Evolutionary conservation across 2,113 vertebrate species (phyloP), one percentile per base, ranked within the genome.

Genomic region (Lipotes vexillifer): DNA sequence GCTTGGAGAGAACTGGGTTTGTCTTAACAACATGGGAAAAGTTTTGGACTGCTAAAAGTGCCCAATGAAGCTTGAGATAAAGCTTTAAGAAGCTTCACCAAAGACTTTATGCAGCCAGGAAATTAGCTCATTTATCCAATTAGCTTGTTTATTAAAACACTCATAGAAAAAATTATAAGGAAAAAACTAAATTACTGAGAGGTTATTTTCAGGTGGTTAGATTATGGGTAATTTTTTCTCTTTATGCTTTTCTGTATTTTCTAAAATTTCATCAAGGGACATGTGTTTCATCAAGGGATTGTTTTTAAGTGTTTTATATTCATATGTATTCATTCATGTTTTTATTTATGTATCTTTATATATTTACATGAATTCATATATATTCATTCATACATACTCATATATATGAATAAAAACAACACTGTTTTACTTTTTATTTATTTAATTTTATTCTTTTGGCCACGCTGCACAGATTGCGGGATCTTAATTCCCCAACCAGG

Each of bases 91-190:
- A 65, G 33, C 59, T 81, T 71, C 44, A 61, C 29, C 17, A 27
- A 86, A 71, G 17, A 3, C 15, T 77, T 23, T n/a, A 33, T 36
- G 65, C 3, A 41, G 12, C 41, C 25, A 88, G 23, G 44, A 88
- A 94, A 72, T 59, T 61, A 72, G 61, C 31, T 96, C 36, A 11
- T 71, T 29, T 80, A 20, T 38, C 78, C 29, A 74, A 44, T 69
- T 94, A 61, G n/a, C 23, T 97, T 75, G 20, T 85, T 83, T 49
- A 57, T 85, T 69, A 95, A 90, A 92, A 63, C 31, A 55, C 20
- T 85, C 57, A 66, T 33, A 27, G 23, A 82, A 94, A 38, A 41
- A 78, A 86, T 44, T 14, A 17, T 15, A 83, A 25, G 9, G 23
- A 65, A 84, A 84, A 93, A 87, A n/a, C 1, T 29, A 59, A 87